phyloP scores from a whole-genome alignment of 1,140 invertebrate species.

The Metopolophium dirhodum region DNA sequence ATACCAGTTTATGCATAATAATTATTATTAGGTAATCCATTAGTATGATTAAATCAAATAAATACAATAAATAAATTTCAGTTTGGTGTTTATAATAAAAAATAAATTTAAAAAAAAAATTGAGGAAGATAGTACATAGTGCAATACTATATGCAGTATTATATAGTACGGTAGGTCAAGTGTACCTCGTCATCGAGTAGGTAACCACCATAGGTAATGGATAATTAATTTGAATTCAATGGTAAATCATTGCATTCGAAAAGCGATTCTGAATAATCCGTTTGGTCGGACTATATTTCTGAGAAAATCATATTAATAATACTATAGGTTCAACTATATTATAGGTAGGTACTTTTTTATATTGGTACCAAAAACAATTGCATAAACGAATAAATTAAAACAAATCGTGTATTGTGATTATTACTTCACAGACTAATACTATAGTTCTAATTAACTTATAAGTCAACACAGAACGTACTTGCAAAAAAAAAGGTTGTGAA shows the following conservation, averaged over 20 bases:
- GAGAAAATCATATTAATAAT: neutral
- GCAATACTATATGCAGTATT: too few species aligned
- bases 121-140: too few species aligned
- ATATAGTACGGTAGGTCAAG: neutral
- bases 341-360: neutral
- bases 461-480: neutral
- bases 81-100: neutral
- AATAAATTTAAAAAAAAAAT: neutral
- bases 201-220: neutral
- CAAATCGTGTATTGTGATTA: neutral
- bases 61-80: neutral
- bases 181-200: neutral
- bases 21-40: neutral
- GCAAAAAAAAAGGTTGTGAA: neutral
- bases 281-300: neutral
- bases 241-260: neutral
- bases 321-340: neutral
- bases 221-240: neutral
- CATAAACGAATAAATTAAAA: too few species aligned
- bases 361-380: neutral
- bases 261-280: neutral
- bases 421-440: neutral
- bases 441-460: neutral
- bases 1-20: too few species aligned
- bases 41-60: neutral